Evolutionary conservation across 1,140 invertebrate genomes (phyloP).

Genomic region (Leptestheria dahalacensis): DNA sequence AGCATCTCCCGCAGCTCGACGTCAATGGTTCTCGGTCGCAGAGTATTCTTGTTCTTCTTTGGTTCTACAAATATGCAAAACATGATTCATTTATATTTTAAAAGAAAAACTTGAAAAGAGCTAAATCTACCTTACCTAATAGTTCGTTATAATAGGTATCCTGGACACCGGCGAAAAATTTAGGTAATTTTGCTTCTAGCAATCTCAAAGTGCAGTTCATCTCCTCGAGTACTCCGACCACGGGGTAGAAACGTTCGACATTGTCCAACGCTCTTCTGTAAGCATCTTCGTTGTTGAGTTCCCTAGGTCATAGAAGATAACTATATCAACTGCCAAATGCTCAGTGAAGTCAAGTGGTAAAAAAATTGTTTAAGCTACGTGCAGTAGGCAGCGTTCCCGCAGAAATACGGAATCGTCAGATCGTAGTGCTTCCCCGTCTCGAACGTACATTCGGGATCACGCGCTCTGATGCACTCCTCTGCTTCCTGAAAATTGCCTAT

Average conservation of each 20-base stretch:
- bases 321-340: too few relatives aligned
- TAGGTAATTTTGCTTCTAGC: slow-evolving; percentile 32
- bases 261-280: slow-evolving; percentile 23
- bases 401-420: slow-evolving; percentile 44
- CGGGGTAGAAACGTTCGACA: slow-evolving; percentile 24
- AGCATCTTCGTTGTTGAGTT: slow-evolving; percentile 23
- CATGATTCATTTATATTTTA: not conserved
- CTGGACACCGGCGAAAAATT: slow-evolving; percentile 40
- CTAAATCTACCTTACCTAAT: slow-evolving; percentile 32
- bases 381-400: slow-evolving; percentile 44
- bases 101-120: not conserved
- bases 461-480: slow-evolving; percentile 28
- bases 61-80: slow-evolving; percentile 23
- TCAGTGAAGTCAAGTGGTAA: too few relatives aligned
- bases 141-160: slow-evolving; percentile 36
- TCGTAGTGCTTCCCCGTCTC: slow-evolving; percentile 30
- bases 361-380: slow-evolving; percentile 29
- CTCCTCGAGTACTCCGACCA: slow-evolving; percentile 25
- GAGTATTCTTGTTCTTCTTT: slow-evolving; percentile 26
- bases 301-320: slow-evolving; percentile 19
- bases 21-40: slow-evolving; percentile 23
- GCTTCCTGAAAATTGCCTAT: slow-evolving; percentile 15
- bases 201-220: slow-evolving; percentile 24
- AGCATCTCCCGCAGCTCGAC: slow-evolving; percentile 24
- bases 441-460: slow-evolving; percentile 29